A percentile compares a stretch with the other conserved stretches of the same genome.
These are phyloP conservation scores for Apodemia mormo DNA, from an alignment of 2,888 invertebrate genomes.

Conservation along the genomic window DNA sequence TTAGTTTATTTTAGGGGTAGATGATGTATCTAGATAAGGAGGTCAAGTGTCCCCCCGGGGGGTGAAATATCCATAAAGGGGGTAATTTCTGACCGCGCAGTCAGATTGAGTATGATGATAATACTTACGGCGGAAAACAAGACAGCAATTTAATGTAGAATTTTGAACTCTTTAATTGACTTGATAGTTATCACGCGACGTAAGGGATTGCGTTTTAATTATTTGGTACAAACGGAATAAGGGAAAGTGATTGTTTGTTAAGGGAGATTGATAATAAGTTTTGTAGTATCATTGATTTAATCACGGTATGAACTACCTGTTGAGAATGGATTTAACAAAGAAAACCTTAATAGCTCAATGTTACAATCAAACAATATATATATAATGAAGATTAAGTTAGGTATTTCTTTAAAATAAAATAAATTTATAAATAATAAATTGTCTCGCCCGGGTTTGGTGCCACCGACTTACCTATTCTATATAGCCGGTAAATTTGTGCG, in stretches of 20 bases:
- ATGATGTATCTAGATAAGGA: slow-evolving; percentile 77
- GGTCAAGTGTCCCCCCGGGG: slow-evolving; percentile 79
- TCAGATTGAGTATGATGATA: slow-evolving; percentile 76
- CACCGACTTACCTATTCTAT: too few species aligned
- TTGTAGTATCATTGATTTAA: neutral
- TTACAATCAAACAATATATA: too few species aligned
- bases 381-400: neutral
- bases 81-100: slow-evolving; percentile 74
- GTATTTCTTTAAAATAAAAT: too few species aligned
- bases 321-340: neutral
- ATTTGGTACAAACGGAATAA: slow-evolving; percentile 48
- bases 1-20: slow-evolving; percentile 77
- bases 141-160: slow-evolving; percentile 76
- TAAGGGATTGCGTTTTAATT: slow-evolving; percentile 72
- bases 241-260: slow-evolving; percentile 45
- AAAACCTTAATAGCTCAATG: neutral
- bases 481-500: too few species aligned
- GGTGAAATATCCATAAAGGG: slow-evolving; percentile 78
- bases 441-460: too few species aligned
- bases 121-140: slow-evolving; percentile 65
- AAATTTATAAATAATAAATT: too few species aligned
- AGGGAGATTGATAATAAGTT: slow-evolving; percentile 11
- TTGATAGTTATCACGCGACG: slow-evolving; percentile 68
- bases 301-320: neutral
- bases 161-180: slow-evolving; percentile 76